These are phyloP conservation scores for Eulemur macaco DNA, from an alignment of 2,113 vertebrate genomes.

Conservation along the genomic window DNA sequence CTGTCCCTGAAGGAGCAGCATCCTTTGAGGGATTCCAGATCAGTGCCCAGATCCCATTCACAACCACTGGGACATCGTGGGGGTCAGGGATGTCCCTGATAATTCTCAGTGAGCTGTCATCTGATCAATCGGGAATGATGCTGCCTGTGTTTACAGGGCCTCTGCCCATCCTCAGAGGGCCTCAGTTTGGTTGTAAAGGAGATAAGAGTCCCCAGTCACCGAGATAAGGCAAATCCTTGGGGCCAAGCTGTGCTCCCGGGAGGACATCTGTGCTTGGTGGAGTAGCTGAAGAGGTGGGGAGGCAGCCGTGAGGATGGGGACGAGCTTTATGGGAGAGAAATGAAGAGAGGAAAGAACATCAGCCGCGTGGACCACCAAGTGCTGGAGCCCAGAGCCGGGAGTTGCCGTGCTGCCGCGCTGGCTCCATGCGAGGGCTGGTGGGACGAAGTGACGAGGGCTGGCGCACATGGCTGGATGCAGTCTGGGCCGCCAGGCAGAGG, in stretches of 20 bases:
- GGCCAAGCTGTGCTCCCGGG: background rate
- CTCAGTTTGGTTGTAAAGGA: conserved; percentile 11
- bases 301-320: background rate
- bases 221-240: background rate
- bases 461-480: background rate
- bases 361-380: background rate
- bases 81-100: background rate
- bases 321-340: background rate
- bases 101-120: conserved; percentile 15
- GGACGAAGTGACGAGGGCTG: background rate
- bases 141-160: conserved; percentile 54
- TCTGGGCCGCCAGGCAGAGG: background rate
- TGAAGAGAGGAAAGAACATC: background rate
- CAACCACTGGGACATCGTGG: background rate
- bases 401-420: rapidly evolving
- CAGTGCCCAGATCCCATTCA: background rate
- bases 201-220: conserved; percentile 21
- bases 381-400: too few species aligned
- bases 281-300: background rate
- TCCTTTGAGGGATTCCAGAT: conserved; percentile 48
- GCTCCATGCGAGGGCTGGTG: background rate
- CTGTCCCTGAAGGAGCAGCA: background rate
- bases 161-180: background rate
- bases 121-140: conserved; percentile 36
- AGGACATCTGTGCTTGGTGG: background rate